Base-by-base conservation (phyloP, 2,797 vertebrate species). In the Melanotaenia maccullochi region DNA sequence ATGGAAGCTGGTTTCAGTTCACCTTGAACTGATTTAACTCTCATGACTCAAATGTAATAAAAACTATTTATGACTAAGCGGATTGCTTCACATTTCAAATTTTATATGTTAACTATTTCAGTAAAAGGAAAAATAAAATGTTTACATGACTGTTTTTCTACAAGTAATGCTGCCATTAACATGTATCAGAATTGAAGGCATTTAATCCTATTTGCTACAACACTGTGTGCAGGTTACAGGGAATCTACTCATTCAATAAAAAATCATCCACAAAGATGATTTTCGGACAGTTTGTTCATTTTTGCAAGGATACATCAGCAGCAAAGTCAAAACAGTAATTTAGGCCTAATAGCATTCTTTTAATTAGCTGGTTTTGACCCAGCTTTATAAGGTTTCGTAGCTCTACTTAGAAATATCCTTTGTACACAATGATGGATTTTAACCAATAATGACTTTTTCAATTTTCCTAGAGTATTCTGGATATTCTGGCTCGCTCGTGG, bases 1-100 rank as follows among this genome's bases (percentile, higher is more conserved):
- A 42, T 14, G 5, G 38, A 42, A 42, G 38, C 38, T 3, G 38
- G 38, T 42, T 42, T 16, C 38, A 42, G 3, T 42, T 42, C 38
- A 42, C 38, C 38, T 42, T 42, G 13, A 42, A 42, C 14, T 42
- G 13, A 42, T 13, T 75, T 30, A 25, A 0, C 44, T 72, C 25
- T 20, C 49, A 44, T 66, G 68, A 83, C 40, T 83, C 77, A 72
- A 38, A 67, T 0, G 2, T 28, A 61, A 66, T 1, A 72, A 76
- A 67, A 73, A 55, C 30, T 35, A 42, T 4, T 33, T 2, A 20
- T 38, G 76, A 82, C 38, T 42, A 42, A 42, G 14, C 38, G 16
- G 14, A 42, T 14, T 16, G 36, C 2, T 20, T 81, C 60, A 78
- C 47, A 32, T 40, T 67, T 65, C 4, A 74, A 35, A 44, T 70